Evolutionary conservation across 2,888 invertebrate species (phyloP).

Genomic region (Chymomyza procnemis): DNA sequence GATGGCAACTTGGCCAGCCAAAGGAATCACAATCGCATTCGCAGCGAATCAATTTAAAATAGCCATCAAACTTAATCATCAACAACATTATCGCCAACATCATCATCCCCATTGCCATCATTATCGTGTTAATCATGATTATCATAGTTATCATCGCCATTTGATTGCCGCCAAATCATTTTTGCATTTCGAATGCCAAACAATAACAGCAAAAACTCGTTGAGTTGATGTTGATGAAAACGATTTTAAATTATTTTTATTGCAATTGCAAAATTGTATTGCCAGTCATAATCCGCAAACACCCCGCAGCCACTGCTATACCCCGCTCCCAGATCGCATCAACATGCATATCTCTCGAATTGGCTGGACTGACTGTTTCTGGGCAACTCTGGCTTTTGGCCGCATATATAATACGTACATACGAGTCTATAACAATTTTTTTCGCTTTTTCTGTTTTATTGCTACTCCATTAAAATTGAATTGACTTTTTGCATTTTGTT

Average conservation of each 20-base stretch:
- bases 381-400: conserved; percentile 11
- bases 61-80: conserved; percentile 66
- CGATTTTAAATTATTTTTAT: conserved; percentile 76
- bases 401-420: background rate
- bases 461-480: conserved; percentile 72
- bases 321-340: too few relatives aligned
- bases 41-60: conserved; percentile 76
- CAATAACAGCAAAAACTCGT: conserved; percentile 49
- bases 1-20: conserved; percentile 40
- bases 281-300: conserved; percentile 24
- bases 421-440: conserved; percentile 63
- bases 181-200: conserved; percentile 43
- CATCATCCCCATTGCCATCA: conserved; percentile 37
- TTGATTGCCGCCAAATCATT: conserved; percentile 61
- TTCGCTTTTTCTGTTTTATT: conserved; percentile 70
- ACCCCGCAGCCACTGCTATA: conserved; percentile 8
- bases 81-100: conserved; percentile 27
- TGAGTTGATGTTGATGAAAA: conserved; percentile 74
- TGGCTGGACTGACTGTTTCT: background rate
- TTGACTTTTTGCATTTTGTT: conserved; percentile 48
- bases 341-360: background rate
- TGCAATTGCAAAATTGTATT: conserved; percentile 67
- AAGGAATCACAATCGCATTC: conserved; percentile 45
- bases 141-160: conserved; percentile 30
- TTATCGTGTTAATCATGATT: conserved; percentile 25